phyloP scores from a whole-genome alignment of 2,888 invertebrate species.

The Acronicta aceris region DNA sequence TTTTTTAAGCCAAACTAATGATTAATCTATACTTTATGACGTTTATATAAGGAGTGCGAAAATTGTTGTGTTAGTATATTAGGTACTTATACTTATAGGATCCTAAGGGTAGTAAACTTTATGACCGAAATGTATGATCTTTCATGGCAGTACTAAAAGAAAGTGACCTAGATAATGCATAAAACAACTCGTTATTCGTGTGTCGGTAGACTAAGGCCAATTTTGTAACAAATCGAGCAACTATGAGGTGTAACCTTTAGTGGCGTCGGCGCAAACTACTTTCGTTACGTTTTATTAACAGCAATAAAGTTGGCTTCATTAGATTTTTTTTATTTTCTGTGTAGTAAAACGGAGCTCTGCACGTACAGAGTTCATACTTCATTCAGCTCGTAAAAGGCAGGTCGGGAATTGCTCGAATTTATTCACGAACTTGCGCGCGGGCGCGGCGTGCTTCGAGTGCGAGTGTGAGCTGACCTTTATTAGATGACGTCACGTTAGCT shows the following conservation, averaged over 20 bases:
- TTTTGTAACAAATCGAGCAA: slow-evolving; percentile 61
- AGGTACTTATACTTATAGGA: slow-evolving; percentile 15
- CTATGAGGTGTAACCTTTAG: slow-evolving; percentile 65
- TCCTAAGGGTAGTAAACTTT: slow-evolving; percentile 40
- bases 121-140: slow-evolving; percentile 46
- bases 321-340: slow-evolving; percentile 78
- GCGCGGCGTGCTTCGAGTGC: slow-evolving; percentile 50
- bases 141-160: slow-evolving; percentile 50
- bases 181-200: slow-evolving; percentile 49
- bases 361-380: slow-evolving; percentile 78
- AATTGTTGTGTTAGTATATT: slow-evolving; percentile 13
- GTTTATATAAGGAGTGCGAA: slow-evolving; percentile 4
- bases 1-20: slow-evolving; percentile 10
- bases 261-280: slow-evolving; percentile 64
- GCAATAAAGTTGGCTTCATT: slow-evolving; percentile 77
- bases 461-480: slow-evolving; percentile 57
- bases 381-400: slow-evolving; percentile 76
- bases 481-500: slow-evolving; percentile 39
- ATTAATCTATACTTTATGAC: too few species aligned
- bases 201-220: slow-evolving; percentile 41
- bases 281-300: slow-evolving; percentile 75
- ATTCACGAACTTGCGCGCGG: slow-evolving; percentile 66
- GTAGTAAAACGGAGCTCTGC: slow-evolving; percentile 74
- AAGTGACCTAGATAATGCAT: slow-evolving; percentile 48
- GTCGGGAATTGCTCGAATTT: slow-evolving; percentile 75